Percentiles rank a stretch among this genome's conserved stretches.
These are phyloP conservation scores for Mionectes olivaceus DNA, from an alignment of 2,797 vertebrate genomes.

Conservation along the genomic window DNA sequence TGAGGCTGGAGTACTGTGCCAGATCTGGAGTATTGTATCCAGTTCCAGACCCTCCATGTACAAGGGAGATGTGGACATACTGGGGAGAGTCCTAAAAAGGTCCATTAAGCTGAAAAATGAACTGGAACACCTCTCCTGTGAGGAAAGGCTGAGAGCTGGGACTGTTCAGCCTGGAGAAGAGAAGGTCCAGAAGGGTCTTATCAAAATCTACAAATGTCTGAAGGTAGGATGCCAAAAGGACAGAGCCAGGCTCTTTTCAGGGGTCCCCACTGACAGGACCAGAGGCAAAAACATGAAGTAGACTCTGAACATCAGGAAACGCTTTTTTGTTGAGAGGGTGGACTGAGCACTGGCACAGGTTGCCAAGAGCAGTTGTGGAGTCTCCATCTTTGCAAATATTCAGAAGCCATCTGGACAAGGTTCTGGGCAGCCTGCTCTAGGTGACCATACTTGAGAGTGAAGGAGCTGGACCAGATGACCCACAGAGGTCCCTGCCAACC, in stretches of 20 bases:
- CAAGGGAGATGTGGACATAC: background rate
- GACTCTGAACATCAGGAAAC: background rate
- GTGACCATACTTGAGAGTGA: background rate
- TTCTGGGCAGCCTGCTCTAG: background rate
- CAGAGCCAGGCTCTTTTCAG: background rate
- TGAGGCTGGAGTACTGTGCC: background rate
- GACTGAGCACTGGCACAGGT: background rate
- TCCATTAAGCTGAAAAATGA: background rate
- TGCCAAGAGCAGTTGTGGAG: background rate
- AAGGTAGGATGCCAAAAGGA: background rate
- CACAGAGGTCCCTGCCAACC: background rate
- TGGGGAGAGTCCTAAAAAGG: background rate
- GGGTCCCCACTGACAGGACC: background rate
- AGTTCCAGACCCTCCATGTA: background rate
- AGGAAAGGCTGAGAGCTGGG: background rate
- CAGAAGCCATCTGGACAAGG: background rate
- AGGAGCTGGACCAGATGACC: background rate
- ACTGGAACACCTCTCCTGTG: background rate
- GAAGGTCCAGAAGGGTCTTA: background rate
- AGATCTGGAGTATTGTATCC: background rate
- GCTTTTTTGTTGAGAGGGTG: background rate
- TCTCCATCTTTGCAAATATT: background rate
- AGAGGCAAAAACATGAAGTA: background rate
- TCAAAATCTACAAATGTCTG: background rate
- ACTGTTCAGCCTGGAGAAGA: background rate